Base-by-base conservation (phyloP, 2,797 vertebrate genomes). In the Typhlichthys eigenmanni region DNA sequence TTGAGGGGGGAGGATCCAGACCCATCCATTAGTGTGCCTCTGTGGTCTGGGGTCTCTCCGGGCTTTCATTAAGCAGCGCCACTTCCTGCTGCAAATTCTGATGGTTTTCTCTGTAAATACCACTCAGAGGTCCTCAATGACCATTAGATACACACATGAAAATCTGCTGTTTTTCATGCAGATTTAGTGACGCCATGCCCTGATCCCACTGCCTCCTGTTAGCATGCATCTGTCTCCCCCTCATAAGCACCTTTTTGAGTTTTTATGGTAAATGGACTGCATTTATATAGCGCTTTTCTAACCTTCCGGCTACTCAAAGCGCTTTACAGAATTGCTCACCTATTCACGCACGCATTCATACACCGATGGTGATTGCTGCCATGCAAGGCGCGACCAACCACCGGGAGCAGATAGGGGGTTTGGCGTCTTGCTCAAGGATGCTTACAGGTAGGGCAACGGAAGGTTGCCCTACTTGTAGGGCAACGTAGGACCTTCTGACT, bases 81-180 rank as follows among this genome's bases (percentile, higher is more conserved):
- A 72, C 78, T 91, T 89, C 85, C 76, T 79, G 74, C 79, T 80
- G 68, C 62, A 29, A 76, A 83, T 66, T 68, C 79, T 88, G 81
- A 80, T 88, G 88, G 86, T 89, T 90, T 91, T 83, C 83, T 88
- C 76, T 89, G 62, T 72, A 87, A 88, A 87, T 85, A 83, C 24
- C 64, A 71, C 68, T 13, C 85, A 58, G 72, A 81, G 71, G 71
- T 76, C 69, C 80, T 76, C 66, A 10, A 60, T 54, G 16, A 57
- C 76, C 71, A 68, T 82, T 68, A 70, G 32, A 60, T 56, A 60
- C 61, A 71, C 55, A 45, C 70, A 60, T 52, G 79, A 72, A 62
- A 78, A 72, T 81, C 81, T 85, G 78, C 79, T 79, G 77, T 60
- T 80, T 80, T 85, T 78, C 83, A 87, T 88, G 81, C 81, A 90